phyloP scores from a whole-genome alignment of 2,888 invertebrate species.

The Pachydiplax longipennis region DNA sequence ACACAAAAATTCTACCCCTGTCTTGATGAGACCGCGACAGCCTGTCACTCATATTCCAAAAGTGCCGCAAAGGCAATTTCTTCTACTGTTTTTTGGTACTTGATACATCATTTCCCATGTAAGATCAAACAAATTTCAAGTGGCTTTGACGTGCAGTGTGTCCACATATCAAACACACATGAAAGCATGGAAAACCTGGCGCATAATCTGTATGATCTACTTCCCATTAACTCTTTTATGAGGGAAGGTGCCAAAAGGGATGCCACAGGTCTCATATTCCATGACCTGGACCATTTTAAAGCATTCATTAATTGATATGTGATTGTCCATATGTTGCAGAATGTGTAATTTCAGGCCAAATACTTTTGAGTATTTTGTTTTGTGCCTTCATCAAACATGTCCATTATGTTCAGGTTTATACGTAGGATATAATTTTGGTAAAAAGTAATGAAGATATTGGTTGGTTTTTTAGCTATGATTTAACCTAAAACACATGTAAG shows the following conservation, averaged over 20 bases:
- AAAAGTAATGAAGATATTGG: too few relatives aligned
- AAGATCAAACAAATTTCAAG: slow-evolving; percentile 16
- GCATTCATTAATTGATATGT: neutral
- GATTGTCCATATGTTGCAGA: neutral
- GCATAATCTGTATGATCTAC: slow-evolving; percentile 2
- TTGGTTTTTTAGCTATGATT: too few relatives aligned
- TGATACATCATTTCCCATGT: slow-evolving; percentile 24
- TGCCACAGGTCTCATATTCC: neutral
- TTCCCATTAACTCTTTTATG: slow-evolving; percentile 8
- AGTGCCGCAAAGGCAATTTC: slow-evolving; percentile 12
- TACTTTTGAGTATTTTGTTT: neutral
- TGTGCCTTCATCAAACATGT: neutral
- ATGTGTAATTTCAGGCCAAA: neutral
- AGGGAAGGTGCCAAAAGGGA: neutral
- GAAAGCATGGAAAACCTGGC: slow-evolving; percentile 9
- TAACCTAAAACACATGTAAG: too few relatives aligned
- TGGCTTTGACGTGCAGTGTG: slow-evolving; percentile 40
- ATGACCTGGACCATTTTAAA: neutral
- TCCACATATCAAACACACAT: slow-evolving; percentile 39
- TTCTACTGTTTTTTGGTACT: slow-evolving; percentile 30
- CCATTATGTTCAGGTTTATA: neutral
- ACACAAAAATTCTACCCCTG: slow-evolving; percentile 7
- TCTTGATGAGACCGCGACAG: slow-evolving; percentile 11
- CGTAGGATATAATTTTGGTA: too few relatives aligned
- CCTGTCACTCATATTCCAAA: slow-evolving; percentile 37